Percentiles rank a stretch among this genome's conserved stretches.
These are phyloP conservation scores for Vireo griseus DNA, from an alignment of 2,797 vertebrate genomes.

Conservation along the genomic window DNA sequence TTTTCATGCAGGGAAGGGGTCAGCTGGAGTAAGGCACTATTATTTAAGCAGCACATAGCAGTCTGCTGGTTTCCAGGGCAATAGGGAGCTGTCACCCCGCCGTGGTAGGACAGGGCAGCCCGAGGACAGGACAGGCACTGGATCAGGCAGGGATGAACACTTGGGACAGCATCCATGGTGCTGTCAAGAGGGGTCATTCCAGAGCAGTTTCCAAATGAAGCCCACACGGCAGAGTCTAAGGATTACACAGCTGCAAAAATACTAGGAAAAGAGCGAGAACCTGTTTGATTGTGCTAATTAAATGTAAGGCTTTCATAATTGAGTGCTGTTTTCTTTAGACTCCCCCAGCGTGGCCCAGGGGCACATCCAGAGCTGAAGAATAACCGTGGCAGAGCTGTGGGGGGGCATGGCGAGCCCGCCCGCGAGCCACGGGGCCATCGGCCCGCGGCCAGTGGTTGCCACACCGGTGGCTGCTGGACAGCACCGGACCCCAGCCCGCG, in stretches of 20 bases:
- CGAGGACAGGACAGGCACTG: background rate
- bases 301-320: background rate
- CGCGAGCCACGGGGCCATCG: background rate
- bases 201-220: background rate
- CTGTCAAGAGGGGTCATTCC: background rate
- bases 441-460: background rate
- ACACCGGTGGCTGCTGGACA: background rate
- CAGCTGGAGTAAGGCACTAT: background rate
- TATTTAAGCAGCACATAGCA: background rate
- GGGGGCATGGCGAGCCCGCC: background rate
- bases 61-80: background rate
- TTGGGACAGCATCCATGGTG: background rate
- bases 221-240: background rate
- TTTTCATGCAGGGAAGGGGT: background rate
- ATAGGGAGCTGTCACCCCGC: background rate
- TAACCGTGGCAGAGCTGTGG: accelerated
- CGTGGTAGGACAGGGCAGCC: background rate
- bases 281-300: background rate
- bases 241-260: background rate
- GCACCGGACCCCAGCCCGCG: background rate
- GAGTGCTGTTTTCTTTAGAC: background rate
- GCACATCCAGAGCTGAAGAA: background rate
- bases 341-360: background rate
- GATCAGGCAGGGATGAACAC: background rate
- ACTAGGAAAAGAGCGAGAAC: background rate